Conservation (phyloP, 1,140 invertebrate genomes). For the Zaprionus gabonicus region DNA sequence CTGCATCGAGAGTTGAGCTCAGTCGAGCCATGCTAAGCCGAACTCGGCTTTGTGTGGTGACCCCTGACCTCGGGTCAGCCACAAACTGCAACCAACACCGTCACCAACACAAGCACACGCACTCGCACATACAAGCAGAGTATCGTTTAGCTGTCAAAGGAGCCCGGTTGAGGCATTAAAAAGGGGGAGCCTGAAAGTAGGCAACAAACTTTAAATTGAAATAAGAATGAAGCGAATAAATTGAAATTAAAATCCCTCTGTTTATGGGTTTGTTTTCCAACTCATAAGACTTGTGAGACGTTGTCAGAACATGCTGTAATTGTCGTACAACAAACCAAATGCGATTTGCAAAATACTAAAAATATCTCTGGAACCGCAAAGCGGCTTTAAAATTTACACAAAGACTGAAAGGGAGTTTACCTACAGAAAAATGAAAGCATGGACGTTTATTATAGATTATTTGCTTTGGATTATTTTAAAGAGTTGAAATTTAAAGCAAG, state of each 20-base stretch:
- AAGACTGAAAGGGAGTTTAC: neutral
- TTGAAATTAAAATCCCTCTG: neutral
- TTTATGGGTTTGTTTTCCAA: neutral
- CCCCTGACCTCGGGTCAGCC: slow-evolving; percentile 19
- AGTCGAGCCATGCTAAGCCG: slow-evolving; percentile 30
- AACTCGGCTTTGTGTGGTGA: slow-evolving; percentile 28
- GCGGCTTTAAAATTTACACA: neutral
- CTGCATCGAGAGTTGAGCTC: slow-evolving; percentile 26
- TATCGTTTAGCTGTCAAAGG: neutral
- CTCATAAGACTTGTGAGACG: neutral
- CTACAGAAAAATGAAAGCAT: neutral
- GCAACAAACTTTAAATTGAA: slow-evolving; percentile 35
- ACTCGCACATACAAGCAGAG: neutral
- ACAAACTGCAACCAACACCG: slow-evolving; percentile 5
- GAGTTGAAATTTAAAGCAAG: neutral
- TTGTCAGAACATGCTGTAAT: neutral
- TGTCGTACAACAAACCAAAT: neutral
- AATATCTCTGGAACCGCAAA: neutral
- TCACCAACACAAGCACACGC: neutral
- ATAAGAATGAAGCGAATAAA: neutral
- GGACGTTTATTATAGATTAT: neutral
- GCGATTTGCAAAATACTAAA: neutral
- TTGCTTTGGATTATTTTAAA: neutral
- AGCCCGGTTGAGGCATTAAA: neutral
- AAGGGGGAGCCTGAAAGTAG: slow-evolving; percentile 50